These are phyloP conservation scores for Dolomedes plantarius DNA, from an alignment of 2,888 invertebrate genomes.

Conservation along the genomic window DNA sequence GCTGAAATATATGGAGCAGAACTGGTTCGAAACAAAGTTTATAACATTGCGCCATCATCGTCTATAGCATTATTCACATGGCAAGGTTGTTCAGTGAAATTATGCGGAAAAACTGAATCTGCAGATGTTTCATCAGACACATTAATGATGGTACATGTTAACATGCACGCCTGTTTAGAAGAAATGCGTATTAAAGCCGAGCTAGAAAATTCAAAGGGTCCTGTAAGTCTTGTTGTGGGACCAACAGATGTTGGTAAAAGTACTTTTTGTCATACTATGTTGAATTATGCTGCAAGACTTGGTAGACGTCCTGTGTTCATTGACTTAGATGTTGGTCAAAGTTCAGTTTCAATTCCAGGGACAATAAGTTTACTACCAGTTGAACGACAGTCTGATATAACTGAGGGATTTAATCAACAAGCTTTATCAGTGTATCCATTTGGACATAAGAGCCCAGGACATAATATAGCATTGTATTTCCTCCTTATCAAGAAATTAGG, in stretches of 20 bases:
- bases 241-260: conserved; percentile 98
- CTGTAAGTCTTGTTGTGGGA: conserved; percentile 91
- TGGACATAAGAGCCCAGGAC: conserved; percentile 87
- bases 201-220: conserved; percentile 82
- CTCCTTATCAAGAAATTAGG: conserved; percentile 89
- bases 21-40: conserved; percentile 91
- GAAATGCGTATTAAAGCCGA: conserved; percentile 90
- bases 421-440: conserved; percentile 95
- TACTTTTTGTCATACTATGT: conserved; percentile 88
- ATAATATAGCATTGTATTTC: conserved; percentile 89
- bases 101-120: conserved; percentile 90
- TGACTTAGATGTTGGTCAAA: conserved; percentile 95
- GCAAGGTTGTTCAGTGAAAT: conserved; percentile 92
- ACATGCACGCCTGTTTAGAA: conserved; percentile 96
- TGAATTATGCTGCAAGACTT: conserved; percentile 94
- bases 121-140: conserved; percentile 96
- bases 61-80: conserved; percentile 97
- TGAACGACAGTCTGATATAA: conserved; percentile 93
- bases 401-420: conserved; percentile 95
- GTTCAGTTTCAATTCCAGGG: conserved; percentile 90
- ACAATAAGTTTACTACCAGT: conserved; percentile 92
- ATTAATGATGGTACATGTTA: conserved; percentile 95
- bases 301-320: conserved; percentile 87
- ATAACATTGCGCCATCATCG: conserved; percentile 90
- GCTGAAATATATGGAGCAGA: conserved; percentile 99